Base-by-base conservation (phyloP, 2,888 invertebrate species). In the Troglohyphantes excavatus region DNA sequence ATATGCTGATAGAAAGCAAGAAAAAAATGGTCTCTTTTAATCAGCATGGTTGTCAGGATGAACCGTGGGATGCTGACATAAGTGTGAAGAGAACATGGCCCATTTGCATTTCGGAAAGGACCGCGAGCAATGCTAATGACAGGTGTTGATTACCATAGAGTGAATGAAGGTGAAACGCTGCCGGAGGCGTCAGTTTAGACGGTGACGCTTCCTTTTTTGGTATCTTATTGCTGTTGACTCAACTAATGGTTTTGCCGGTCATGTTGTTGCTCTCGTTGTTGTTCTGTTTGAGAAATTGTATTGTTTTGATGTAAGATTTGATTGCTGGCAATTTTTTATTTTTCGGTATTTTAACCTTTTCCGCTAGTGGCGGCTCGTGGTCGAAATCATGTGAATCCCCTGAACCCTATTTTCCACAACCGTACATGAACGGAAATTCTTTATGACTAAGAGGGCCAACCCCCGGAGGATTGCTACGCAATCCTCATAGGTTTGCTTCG, bases 81-180 rank as follows among this genome's bases (percentile, higher is more conserved):
- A 5, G 17, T 53, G 3, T 53, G 9, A n/a, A n/a, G 53, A 53
- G 5, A n/a, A 53, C 33, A 33, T 9, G 53, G 17, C 3, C 39
- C 9, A 53, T 53, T 53, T 53, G n/a, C 13, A 53, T 53, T 13
- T 33, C 13, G 53, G n/a, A 2, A n/a, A n/a, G n/a, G 17, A 5
- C n/a, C 5, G 9, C 13, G n/a, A n/a, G 13, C 13, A 17, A 53
- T 53, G 9, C 68, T 68, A 33, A 68, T 78, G 78, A 78, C 63
- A 78, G 65, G 78, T 63, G 63, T 78, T 43, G 21, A 78, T 78
- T 63, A 78, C 63, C 65, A 23, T 43, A 43, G 33, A 33, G 68
- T n/a, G 76, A 65, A 26, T 65, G 39, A 39, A n/a, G 17, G 33
- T 39, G 78, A 65, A 33, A 26, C 39, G 63, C 26, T 33, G 72